Evolutionary conservation across 2,888 invertebrate genomes (phyloP).

Genomic region (Scaptomyza cyrtandrae): DNA sequence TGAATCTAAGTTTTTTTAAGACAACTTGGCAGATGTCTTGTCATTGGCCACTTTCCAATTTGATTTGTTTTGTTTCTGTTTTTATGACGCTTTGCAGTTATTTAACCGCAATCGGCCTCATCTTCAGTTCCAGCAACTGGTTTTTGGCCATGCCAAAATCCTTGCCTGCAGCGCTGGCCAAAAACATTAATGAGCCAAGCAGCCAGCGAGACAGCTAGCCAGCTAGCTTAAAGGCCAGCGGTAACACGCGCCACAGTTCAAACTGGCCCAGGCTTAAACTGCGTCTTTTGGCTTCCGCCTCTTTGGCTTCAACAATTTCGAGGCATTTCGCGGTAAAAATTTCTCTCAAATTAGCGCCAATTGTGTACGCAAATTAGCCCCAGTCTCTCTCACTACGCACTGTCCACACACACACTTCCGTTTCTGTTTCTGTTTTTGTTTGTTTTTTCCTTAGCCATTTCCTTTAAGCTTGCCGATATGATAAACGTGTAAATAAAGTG

Average conservation of each 20-base stretch:
- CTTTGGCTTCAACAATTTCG: slow-evolving; percentile 41
- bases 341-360: slow-evolving; percentile 75
- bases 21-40: slow-evolving; percentile 43
- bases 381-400: slow-evolving; percentile 60
- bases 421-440: slow-evolving; percentile 37
- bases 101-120: slow-evolving; percentile 45
- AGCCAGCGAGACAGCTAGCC: slow-evolving; percentile 12
- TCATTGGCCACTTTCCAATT: slow-evolving; percentile 48
- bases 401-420: slow-evolving; percentile 50
- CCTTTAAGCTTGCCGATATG: slow-evolving; percentile 36
- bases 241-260: slow-evolving; percentile 51
- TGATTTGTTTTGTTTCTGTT: slow-evolving; percentile 20
- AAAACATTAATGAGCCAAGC: slow-evolving; percentile 59
- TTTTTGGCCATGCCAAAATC: slow-evolving; percentile 59
- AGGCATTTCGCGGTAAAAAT: slow-evolving; percentile 46
- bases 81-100: slow-evolving; percentile 51
- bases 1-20: slow-evolving; percentile 37
- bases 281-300: slow-evolving; percentile 58
- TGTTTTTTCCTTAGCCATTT: slow-evolving; percentile 33
- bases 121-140: slow-evolving; percentile 53
- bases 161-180: slow-evolving; percentile 63
- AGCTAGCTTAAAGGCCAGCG: slow-evolving; percentile 44
- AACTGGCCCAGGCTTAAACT: slow-evolving; percentile 37
- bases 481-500: slow-evolving; percentile 22
- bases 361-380: slow-evolving; percentile 70